phyloP scores from a whole-genome alignment of 2,888 invertebrate genomes.

The Incurvaria masculella region DNA sequence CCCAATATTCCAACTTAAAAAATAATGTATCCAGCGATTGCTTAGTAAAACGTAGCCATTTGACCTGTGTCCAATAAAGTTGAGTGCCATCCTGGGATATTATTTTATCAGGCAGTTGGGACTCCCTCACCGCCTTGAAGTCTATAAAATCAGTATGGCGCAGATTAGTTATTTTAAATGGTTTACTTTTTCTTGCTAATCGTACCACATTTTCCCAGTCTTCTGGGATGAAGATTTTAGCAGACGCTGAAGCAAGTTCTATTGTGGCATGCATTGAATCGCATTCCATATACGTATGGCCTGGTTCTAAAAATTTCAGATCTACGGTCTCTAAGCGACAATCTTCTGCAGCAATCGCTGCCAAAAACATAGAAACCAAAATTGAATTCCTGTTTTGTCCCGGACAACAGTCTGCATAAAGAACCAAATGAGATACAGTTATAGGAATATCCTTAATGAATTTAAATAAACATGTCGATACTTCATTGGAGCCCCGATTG shows the following conservation, averaged over 20 bases:
- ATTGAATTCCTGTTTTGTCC: slow-evolving; percentile 10
- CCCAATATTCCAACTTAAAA: not conserved
- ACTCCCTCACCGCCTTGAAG: not conserved
- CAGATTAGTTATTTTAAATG: not conserved
- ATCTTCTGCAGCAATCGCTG: not conserved
- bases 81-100: slow-evolving; percentile 1
- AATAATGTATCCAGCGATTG: not conserved
- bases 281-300: too few relatives aligned
- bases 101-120: slow-evolving; percentile 1
- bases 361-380: slow-evolving; percentile 6
- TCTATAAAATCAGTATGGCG: not conserved
- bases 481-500: slow-evolving; percentile 18
- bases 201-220: not conserved
- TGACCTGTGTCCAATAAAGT: slow-evolving; percentile 4
- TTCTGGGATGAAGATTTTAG: too few relatives aligned
- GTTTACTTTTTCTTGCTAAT: not conserved
- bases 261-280: too few relatives aligned
- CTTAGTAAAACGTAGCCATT: slow-evolving; percentile 7
- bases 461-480: slow-evolving; percentile 14
- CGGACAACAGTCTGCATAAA: not conserved
- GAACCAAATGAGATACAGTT: not conserved
- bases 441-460: slow-evolving; percentile 4
- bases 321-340: slow-evolving; percentile 3
- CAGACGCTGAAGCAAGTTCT: too few relatives aligned
- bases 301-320: too few relatives aligned